Evolutionary conservation across 1,140 invertebrate genomes (phyloP).

Genomic region (Trichonephila clavata): DNA sequence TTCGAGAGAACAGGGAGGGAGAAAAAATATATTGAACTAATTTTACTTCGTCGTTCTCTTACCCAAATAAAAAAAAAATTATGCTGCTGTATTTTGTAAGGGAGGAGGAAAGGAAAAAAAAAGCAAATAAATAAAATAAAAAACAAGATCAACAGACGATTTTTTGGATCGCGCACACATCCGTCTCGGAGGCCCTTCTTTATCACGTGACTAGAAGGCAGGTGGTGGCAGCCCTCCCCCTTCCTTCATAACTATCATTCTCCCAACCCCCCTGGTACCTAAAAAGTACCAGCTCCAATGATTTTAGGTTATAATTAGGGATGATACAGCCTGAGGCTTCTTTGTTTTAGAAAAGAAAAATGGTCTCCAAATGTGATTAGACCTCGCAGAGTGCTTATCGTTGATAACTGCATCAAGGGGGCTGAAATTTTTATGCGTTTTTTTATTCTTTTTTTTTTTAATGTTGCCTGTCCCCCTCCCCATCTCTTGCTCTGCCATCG

Average conservation of each 20-base stretch:
- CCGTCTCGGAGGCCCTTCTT: conserved; percentile 59
- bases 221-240: conserved; percentile 51
- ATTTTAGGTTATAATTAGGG: conserved; percentile 76
- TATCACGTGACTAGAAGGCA: conserved; percentile 71
- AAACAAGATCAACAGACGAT: conserved; percentile 64
- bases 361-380: conserved; percentile 72
- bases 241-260: conserved; percentile 19
- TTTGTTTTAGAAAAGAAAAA: conserved; percentile 76
- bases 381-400: conserved; percentile 62
- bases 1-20: not conserved
- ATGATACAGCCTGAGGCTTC: conserved; percentile 71
- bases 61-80: conserved; percentile 41
- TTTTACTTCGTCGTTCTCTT: conserved; percentile 29
- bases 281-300: conserved; percentile 70
- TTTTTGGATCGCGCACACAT: conserved; percentile 67
- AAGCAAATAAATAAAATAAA: not conserved
- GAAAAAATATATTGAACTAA: conserved; percentile 47
- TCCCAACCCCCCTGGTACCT: not conserved
- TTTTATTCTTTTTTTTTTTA: conserved; percentile 56
- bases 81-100: conserved; percentile 29
- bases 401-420: conserved; percentile 75
- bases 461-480: not conserved
- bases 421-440: conserved; percentile 60
- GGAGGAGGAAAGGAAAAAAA: conserved; percentile 28
- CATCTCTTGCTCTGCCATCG: conserved; percentile 17